phyloP scores from a whole-genome alignment of 1,140 invertebrate species.

The Acromyrmex heyeri region DNA sequence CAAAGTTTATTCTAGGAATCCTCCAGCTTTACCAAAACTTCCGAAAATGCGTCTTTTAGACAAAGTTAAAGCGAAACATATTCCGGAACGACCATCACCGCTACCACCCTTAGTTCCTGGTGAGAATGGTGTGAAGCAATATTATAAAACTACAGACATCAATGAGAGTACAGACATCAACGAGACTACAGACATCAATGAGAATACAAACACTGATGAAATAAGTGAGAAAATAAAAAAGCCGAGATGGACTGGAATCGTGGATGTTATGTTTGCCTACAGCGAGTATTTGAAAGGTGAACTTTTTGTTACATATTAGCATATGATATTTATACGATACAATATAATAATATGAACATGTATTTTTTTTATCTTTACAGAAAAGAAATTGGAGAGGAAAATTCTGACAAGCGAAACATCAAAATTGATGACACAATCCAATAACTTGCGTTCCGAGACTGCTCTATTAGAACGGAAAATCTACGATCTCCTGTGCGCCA shows the following conservation, averaged over 20 bases:
- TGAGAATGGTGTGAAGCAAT: slow-evolving; percentile 82
- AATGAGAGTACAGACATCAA: slow-evolving; percentile 75
- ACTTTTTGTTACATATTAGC: slow-evolving; percentile 26
- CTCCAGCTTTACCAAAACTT: slow-evolving; percentile 77
- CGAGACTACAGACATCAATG: slow-evolving; percentile 69
- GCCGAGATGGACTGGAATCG: slow-evolving; percentile 84
- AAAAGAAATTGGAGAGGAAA: slow-evolving; percentile 82
- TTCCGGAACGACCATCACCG: slow-evolving; percentile 78
- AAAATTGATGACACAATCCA: slow-evolving; percentile 78
- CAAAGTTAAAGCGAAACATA: slow-evolving; percentile 78
- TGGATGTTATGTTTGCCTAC: slow-evolving; percentile 84
- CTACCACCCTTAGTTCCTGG: slow-evolving; percentile 80
- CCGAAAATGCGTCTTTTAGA: slow-evolving; percentile 83
- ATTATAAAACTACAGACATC: slow-evolving; percentile 78
- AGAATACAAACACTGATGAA: slow-evolving; percentile 65
- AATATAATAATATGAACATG: neutral
- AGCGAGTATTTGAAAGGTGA: slow-evolving; percentile 85
- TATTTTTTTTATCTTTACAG: slow-evolving; percentile 71
- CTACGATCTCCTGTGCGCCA: slow-evolving; percentile 80
- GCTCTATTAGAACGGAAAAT: slow-evolving; percentile 80
- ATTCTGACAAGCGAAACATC: slow-evolving; percentile 81
- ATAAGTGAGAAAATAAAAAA: slow-evolving; percentile 68
- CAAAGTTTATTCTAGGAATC: slow-evolving; percentile 81
- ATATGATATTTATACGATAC: neutral
- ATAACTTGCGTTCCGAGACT: slow-evolving; percentile 81